Evolutionary conservation across 2,888 invertebrate genomes (phyloP).

Genomic region (Drosophila quinaria): DNA sequence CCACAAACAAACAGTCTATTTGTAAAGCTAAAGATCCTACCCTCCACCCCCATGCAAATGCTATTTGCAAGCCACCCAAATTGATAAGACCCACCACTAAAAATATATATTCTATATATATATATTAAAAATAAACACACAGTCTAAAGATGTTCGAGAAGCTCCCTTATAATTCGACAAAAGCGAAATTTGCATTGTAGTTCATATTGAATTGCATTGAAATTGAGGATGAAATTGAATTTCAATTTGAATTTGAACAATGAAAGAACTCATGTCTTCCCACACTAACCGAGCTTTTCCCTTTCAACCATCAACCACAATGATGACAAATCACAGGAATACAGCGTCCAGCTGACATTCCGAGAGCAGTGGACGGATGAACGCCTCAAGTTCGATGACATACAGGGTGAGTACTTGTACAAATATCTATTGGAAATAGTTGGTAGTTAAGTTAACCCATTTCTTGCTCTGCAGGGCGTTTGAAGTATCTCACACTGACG

Average conservation of each 20-base stretch:
- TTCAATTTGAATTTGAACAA: slow-evolving; percentile 29
- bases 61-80: slow-evolving; percentile 58
- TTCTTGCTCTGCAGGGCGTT: slow-evolving; percentile 88
- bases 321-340: slow-evolving; percentile 89
- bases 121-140: slow-evolving; percentile 8
- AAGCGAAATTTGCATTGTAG: slow-evolving; percentile 73
- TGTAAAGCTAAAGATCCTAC: slow-evolving; percentile 42
- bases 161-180: slow-evolving; percentile 51
- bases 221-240: slow-evolving; percentile 35
- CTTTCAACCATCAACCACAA: slow-evolving; percentile 14
- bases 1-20: slow-evolving; percentile 36
- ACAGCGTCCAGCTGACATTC: slow-evolving; percentile 98
- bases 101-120: not conserved
- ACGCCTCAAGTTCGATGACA: slow-evolving; percentile 94
- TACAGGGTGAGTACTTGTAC: slow-evolving; percentile 88
- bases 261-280: slow-evolving; percentile 25
- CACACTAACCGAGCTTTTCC: slow-evolving; percentile 50
- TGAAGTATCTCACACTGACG: slow-evolving; percentile 96
- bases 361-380: slow-evolving; percentile 99
- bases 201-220: slow-evolving; percentile 63
- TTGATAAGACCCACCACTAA: slow-evolving; percentile 59
- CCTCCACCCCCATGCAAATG: slow-evolving; percentile 35
- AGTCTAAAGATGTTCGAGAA: slow-evolving; percentile 46
- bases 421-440: not conserved
- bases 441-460: not conserved